Base-by-base conservation (phyloP, 2,888 invertebrate species). In the Sinelater perroti region DNA sequence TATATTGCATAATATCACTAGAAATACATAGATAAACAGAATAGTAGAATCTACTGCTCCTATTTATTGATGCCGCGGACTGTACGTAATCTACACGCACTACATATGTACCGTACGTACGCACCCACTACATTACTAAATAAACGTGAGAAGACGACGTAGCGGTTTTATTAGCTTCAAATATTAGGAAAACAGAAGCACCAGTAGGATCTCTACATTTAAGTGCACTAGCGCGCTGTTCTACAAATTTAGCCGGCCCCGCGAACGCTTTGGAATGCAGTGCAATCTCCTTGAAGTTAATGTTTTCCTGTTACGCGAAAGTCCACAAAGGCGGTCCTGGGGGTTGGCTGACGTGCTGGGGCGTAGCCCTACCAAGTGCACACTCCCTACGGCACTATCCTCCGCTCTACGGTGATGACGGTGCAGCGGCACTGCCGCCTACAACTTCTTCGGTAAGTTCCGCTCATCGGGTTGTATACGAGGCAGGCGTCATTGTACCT, bases 311-410 rank as follows among this genome's bases (percentile, higher is more conserved):
- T 1, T 66, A 36, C 26, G 10, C 28, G 62, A 67, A 70, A 73
- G 74, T 72, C 72, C 70, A 69, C 71, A 72, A 73, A 75, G 75
- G 75, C 75, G 75, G 75, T 75, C 73, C 75, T 75, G 74, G 74
- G 75, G 75, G 75, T 75, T 75, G 75, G 72, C 73, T 74, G 71
- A 70, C 67, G 64, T 68, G 61, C 69, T 67, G 71, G 72, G 75
- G 75, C 75, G 74, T 75, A 71, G 69, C 72, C 73, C 72, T 71
- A 62, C 52, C 26, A 56, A 62, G 59, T 50, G 67, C 64, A 68
- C 72, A 72, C 74, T 70, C 73, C 74, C 70, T 67, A 65, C 62
- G 60, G 64, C 64, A 6, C 11, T 50, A 28, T 26, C 6, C 11
- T 24, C 21, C 7, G 20, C 35, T 6, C 40, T n/a, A n/a, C 13